Evolutionary conservation across 2,113 vertebrate species (phyloP), one percentile per base, ranked within the genome.

Genomic region (Myotis davidii): DNA sequence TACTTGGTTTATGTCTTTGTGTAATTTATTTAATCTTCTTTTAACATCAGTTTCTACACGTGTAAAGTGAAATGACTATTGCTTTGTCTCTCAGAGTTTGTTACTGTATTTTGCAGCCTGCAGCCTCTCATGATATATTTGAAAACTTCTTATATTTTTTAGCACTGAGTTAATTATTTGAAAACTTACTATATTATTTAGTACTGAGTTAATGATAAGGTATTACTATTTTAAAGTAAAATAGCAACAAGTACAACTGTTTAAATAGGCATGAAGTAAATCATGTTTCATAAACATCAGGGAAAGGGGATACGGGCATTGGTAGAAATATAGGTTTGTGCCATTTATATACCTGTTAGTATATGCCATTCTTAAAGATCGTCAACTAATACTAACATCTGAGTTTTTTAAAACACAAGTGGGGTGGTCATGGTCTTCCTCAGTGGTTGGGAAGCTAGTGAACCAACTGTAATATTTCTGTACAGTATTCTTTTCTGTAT

Each of bases 161-260:
- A 81, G n/a, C 21, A 10, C 37, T 84, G 61, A 61, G 17, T 6
- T 88, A 89, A 73, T 72, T 64, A 61, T 74, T 94, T 85, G 82
- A 82, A 64, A 81, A 54, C 6, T 70, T 93, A 23, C 90, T n/a
- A 88, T 82, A 76, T 74, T 76, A 59, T 76, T 74, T 18, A 81
- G n/a, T 17, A 10, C 37, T 84, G 61, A 61, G 17, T 6, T 88
- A 89, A 78, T 65, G 82, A 10, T 91, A 70, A 74, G 48, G 42
- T 79, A 69, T 73, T 72, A 78, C 29, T 76, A 14, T 29, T 95
- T 69, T 88, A 76, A 94, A 95, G 88, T 64, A 94, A 94, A 90
- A 82, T 93, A 54, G 21, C 29, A 86, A 1, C 25, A 93, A 23
- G 67, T 78, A 37, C 3, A 85, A 37, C 6, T 86, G 7, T 76